phyloP scores from a whole-genome alignment of 2,113 vertebrate genomes.

The Elachura formosa region DNA sequence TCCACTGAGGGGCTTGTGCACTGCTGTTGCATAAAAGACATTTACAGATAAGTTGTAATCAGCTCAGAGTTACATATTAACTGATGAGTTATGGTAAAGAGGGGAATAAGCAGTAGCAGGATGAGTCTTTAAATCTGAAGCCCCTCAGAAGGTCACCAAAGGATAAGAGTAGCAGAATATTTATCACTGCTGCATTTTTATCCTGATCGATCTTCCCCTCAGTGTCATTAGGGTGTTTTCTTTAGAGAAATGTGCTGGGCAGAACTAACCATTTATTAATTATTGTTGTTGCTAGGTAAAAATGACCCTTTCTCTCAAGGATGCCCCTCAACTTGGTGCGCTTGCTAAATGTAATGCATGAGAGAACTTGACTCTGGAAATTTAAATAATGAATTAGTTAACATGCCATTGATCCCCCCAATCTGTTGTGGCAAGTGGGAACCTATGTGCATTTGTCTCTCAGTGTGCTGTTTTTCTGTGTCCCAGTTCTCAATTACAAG shows the following conservation, averaged over 20 bases:
- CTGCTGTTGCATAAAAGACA: constrained; percentile 22
- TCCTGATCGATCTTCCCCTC: constrained; percentile 47
- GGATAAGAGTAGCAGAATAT: constrained; percentile 47
- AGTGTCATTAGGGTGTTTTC: constrained; percentile 43
- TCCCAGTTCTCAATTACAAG: constrained; percentile 30
- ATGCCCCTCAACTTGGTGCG: background rate
- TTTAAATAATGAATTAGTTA: constrained; percentile 60
- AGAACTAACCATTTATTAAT: constrained; percentile 61
- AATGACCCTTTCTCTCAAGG: background rate
- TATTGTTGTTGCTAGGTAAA: constrained; percentile 45
- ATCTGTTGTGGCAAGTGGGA: constrained; percentile 39
- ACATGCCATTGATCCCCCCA: constrained; percentile 20
- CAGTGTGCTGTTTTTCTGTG: background rate
- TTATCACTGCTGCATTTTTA: constrained; percentile 59
- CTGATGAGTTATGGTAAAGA: constrained; percentile 50
- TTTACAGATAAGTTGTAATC: constrained; percentile 63
- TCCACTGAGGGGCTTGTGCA: background rate
- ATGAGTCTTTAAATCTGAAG: constrained; percentile 56
- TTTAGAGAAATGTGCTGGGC: constrained; percentile 39
- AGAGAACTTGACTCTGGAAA: constrained; percentile 46
- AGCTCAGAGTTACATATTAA: constrained; percentile 61
- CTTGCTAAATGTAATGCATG: constrained; percentile 41
- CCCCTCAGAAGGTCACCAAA: constrained; percentile 45
- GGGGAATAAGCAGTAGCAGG: constrained; percentile 24
- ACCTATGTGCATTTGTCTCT: constrained; percentile 35